Percentiles rank a stretch among this genome's conserved stretches.
Conservation (phyloP, 2,797 vertebrate genomes). For the Scleropages formosus region DNA sequence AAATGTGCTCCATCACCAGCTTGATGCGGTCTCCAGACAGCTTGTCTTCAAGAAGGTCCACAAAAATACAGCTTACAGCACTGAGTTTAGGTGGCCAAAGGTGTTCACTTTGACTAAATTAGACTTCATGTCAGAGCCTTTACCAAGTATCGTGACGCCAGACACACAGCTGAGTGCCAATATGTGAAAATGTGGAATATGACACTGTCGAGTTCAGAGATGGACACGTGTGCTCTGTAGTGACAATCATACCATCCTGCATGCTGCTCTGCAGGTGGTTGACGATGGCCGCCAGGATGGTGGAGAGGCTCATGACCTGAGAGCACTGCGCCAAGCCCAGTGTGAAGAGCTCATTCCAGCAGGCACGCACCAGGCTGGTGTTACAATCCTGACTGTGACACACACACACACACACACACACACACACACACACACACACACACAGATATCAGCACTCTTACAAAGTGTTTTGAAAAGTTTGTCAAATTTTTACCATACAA, state of each 20-base stretch:
- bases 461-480: too few relatives aligned
- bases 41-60: constrained; percentile 75
- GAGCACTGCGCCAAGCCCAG: constrained; percentile 93
- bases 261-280: constrained; percentile 95
- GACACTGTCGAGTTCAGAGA: neutral
- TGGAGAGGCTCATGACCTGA: constrained; percentile 96
- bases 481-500: too few relatives aligned
- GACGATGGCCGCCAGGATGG: constrained; percentile 92
- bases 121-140: too few relatives aligned
- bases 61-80: neutral
- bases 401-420: constrained; percentile 28
- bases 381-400: constrained; percentile 88
- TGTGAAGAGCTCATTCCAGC: constrained; percentile 98
- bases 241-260: constrained; percentile 82
- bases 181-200: too few relatives aligned
- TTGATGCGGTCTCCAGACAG: constrained; percentile 92
- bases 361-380: constrained; percentile 89
- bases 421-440: neutral
- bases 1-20: constrained; percentile 98
- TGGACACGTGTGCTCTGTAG: constrained; percentile 18
- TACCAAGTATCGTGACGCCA: too few relatives aligned
- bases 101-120: neutral
- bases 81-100: neutral
- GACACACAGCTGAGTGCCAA: too few relatives aligned
- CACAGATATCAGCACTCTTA: neutral